Evolutionary conservation across 2,113 vertebrate species (phyloP), one percentile per base, ranked within the genome.

Genomic region (Synodontis membranacea): DNA sequence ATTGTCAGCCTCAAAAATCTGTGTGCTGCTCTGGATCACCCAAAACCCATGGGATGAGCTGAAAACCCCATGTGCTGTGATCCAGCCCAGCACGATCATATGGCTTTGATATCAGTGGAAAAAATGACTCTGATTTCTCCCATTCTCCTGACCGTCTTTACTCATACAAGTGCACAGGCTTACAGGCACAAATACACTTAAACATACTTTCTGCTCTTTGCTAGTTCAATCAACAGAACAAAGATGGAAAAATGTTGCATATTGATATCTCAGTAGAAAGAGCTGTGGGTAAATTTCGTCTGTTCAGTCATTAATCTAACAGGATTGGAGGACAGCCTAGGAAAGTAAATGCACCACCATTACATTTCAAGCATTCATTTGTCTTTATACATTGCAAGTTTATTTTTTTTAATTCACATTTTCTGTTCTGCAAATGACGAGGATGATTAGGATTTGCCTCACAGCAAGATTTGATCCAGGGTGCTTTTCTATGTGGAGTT

Each of bases 91-190:
- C 78, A 85, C 44, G 19, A 87, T 87, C 94, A 95, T 94, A 93
- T 95, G 94, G 94, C 92, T 94, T 94, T 92, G 91, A 94, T 94
- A 94, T 94, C 89, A 91, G 88, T 92, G 93, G 93, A 95, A 95
- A 94, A 94, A 93, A 92, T 95, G 93, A 94, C 93, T 93, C 89
- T 83, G 68, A 89, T 86, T 88, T 89, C 83, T 87, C 89, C 17
- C 31, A 87, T 88, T 88, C 64, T 88, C 90, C 86, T 31, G 80
- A 86, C 91, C 90, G 90, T 88, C 87, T 91, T 93, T 91, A 78
- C 80, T 86, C 84, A 83, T 84, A 78, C 58, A 39, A 76, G 60
- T 66, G 60, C 10, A 25, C 83, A 70, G 50, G 37, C 87, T 80
- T 34, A 23, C 54, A 75, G 58, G 7, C 78, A 58, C 39, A 82